Base-by-base conservation (phyloP, 2,888 invertebrate species). In the Cactoblastis cactorum region DNA sequence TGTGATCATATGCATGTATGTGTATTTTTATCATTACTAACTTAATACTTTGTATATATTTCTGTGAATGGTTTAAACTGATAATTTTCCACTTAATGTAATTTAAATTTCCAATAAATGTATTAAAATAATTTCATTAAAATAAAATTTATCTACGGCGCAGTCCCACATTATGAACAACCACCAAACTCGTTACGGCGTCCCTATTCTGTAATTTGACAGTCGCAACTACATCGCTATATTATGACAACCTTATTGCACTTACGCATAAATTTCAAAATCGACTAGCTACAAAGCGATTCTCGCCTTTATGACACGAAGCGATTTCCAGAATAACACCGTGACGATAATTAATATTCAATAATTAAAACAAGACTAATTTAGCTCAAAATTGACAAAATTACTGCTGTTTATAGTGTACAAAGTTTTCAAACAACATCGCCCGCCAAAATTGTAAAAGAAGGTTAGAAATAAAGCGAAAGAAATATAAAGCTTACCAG, bases 321-420 rank as follows among this genome's bases (percentile, higher is more conserved):
- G 60, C 70, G 59, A 77, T 74, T 69, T 71, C 52, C 69, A 77
- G 84, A 86, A 82, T 86, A 84, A 58, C 61, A 59, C 69, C 61
- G 59, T 53, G 15, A 49, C 28, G 61, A 71, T 80, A 78, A 77
- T 76, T 72, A 74, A 68, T 70, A 62, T 63, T 57, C 53, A 59
- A 59, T 51, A 59, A 63, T 62, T 57, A 70, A 67, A 69, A 65
- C 64, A 58, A 50, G 59, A 61, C 57, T 35, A 43, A 52, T 52
- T 45, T 14, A 32, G 48, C 35, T 37, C 22, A 22, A 56, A 58
- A 51, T 14, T n/a, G 14, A 2, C 3, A 34, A 47, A 56, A 55
- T 59, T 53, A 46, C 41, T 17, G 14, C 15, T 57, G 63, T 69
- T 67, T 60, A 62, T 61, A 65, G 12, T 39, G 14, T 38, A 4